Percentiles rank a stretch among this genome's conserved stretches.
Evolutionary conservation across 2,113 vertebrate species (phyloP).

Genomic region (Sylvia atricapilla): DNA sequence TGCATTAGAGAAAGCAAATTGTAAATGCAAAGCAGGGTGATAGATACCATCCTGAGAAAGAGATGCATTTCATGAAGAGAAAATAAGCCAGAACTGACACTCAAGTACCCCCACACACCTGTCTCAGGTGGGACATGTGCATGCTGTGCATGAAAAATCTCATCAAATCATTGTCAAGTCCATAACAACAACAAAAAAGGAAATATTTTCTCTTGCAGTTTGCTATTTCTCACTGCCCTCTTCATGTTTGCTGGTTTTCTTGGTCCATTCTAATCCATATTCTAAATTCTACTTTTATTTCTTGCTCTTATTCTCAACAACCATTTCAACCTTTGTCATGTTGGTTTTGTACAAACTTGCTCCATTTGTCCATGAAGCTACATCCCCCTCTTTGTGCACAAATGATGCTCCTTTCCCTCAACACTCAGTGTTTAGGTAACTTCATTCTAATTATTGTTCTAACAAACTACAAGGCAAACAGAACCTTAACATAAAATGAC

Average conservation of each 20-base stretch:
- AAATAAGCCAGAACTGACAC: background rate
- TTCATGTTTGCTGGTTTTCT: background rate
- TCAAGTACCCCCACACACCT: background rate
- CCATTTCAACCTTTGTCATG: background rate
- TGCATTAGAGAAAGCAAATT: constrained; percentile 67
- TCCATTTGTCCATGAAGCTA: background rate
- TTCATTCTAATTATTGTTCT: background rate
- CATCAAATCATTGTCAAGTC: background rate
- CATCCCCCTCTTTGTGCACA: background rate
- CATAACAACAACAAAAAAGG: rapidly evolving
- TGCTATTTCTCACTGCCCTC: background rate
- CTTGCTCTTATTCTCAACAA: background rate
- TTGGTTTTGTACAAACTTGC: background rate
- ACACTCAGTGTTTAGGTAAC: background rate
- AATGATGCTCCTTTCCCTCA: background rate
- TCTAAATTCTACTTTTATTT: background rate
- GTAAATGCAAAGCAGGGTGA: constrained; percentile 31
- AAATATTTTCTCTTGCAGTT: background rate
- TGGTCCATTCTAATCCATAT: background rate
- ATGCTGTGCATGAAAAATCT: background rate
- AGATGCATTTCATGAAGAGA: background rate
- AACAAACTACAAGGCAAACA: background rate
- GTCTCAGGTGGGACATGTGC: background rate
- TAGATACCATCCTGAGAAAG: background rate
- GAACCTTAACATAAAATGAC: background rate